Evolutionary conservation across 2,113 vertebrate genomes (phyloP).

Genomic region (Phocoena phocoena): DNA sequence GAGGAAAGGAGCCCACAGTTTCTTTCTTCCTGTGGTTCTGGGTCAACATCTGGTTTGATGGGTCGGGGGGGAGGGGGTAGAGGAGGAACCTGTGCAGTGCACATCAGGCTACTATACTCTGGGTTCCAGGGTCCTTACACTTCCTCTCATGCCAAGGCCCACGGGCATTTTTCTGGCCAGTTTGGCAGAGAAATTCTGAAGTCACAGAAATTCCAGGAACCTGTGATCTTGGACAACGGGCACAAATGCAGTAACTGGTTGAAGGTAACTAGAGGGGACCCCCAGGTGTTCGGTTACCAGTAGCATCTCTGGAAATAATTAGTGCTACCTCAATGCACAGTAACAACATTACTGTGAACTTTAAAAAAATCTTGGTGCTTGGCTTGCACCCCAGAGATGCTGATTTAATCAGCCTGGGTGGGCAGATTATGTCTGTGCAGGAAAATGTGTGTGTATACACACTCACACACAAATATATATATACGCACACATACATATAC

Average conservation of each 20-base stretch:
- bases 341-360: background rate
- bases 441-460: background rate
- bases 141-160: background rate
- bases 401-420: background rate
- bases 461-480: background rate
- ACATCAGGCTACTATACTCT: background rate
- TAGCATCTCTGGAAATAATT: background rate
- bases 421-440: background rate
- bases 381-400: background rate
- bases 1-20: background rate
- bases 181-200: background rate
- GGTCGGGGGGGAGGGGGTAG: rapidly evolving
- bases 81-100: background rate
- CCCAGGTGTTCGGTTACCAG: background rate
- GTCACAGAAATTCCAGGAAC: background rate
- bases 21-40: background rate
- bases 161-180: background rate
- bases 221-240: background rate
- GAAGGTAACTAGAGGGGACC: background rate
- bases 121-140: background rate
- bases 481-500: too few relatives aligned
- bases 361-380: background rate
- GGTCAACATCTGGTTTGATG: background rate
- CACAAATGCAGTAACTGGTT: background rate
- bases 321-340: background rate